Conservation (phyloP, 2,888 invertebrate genomes). For the Neocrepidodera transversa region DNA sequence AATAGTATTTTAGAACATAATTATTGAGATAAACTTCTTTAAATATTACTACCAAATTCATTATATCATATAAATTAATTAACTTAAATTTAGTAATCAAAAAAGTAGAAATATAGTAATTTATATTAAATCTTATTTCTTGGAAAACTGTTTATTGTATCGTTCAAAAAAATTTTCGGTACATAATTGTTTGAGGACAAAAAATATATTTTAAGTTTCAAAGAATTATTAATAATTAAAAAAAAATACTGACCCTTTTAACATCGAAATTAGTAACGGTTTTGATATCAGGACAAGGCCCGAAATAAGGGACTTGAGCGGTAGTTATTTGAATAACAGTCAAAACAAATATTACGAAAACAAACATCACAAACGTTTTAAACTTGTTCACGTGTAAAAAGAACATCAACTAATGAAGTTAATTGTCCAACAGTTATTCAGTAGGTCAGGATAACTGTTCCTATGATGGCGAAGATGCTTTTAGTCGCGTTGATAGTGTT, state of each 20-base stretch:
- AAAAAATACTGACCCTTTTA: slow-evolving; percentile 60
- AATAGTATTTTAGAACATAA: too few species aligned
- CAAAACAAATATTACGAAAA: slow-evolving; percentile 24
- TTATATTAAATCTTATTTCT: too few species aligned
- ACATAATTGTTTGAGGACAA: too few species aligned
- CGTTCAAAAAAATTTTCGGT: too few species aligned
- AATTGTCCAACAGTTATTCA: neutral
- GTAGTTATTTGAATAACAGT: slow-evolving; percentile 14
- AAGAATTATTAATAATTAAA: too few species aligned
- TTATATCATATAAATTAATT: too few species aligned
- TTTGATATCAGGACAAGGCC: slow-evolving; percentile 69
- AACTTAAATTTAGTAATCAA: too few species aligned
- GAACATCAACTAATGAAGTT: slow-evolving; percentile 4
- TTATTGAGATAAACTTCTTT: too few species aligned
- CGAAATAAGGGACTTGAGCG: slow-evolving; percentile 70
- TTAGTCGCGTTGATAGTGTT: neutral
- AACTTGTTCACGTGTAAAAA: slow-evolving; percentile 1
- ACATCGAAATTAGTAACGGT: slow-evolving; percentile 68
- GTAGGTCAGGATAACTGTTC: slow-evolving; percentile 12
- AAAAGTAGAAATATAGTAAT: too few species aligned
- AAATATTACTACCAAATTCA: too few species aligned
- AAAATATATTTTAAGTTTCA: too few species aligned
- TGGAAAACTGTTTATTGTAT: too few species aligned
- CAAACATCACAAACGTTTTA: slow-evolving; percentile 14
- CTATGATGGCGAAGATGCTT: neutral